Evolutionary conservation across 1,140 invertebrate genomes (phyloP).

Genomic region (Pachypeltis micranthus): DNA sequence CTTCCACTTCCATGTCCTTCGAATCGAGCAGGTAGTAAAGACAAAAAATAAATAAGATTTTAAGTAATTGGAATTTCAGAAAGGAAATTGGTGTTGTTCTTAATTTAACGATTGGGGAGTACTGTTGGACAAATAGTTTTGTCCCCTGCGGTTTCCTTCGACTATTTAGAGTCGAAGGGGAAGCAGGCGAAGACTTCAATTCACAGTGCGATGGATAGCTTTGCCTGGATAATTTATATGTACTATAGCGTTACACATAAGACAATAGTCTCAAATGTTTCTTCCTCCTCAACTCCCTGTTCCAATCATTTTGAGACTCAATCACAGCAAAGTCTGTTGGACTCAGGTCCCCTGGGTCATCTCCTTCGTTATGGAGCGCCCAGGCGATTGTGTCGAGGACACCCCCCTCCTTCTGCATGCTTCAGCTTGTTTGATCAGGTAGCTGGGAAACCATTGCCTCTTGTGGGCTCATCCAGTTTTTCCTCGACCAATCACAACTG

Average conservation of each 20-base stretch:
- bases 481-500: conserved; percentile 2
- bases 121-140: neutral
- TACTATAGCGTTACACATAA: neutral
- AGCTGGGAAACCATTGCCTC: neutral
- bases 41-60: neutral
- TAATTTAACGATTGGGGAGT: neutral
- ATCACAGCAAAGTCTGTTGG: conserved; percentile 2
- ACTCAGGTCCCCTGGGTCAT: neutral
- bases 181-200: neutral
- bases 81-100: too few species aligned
- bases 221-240: neutral
- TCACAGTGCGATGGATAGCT: neutral
- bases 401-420: neutral
- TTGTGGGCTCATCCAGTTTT: neutral
- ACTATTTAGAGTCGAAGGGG: neutral
- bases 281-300: neutral
- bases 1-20: neutral
- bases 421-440: neutral
- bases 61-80: neutral
- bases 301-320: neutral
- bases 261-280: neutral
- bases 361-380: neutral
- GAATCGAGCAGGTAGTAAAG: neutral
- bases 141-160: neutral
- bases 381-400: neutral